A percentile compares a stretch with the other conserved stretches of the same genome.
These are phyloP conservation scores for Drosophila acutilabella DNA, from an alignment of 2,888 invertebrate genomes.

Conservation along the genomic window DNA sequence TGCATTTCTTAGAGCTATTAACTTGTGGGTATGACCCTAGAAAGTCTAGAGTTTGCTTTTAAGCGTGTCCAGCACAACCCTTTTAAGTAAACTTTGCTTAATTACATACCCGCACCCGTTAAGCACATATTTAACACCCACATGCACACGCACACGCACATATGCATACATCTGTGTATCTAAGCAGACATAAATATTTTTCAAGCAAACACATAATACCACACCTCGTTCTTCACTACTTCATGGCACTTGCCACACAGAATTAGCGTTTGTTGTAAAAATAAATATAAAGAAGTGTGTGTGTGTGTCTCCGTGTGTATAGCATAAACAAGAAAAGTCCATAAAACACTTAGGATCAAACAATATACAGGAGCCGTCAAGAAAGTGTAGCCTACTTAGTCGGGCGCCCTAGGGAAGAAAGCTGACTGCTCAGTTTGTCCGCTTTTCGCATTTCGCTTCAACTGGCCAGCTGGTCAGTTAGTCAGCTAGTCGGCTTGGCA, in stretches of 20 bases:
- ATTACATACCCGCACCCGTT: conserved; percentile 75
- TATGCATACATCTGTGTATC: neutral
- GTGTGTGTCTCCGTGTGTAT: conserved; percentile 27
- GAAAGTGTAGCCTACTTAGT: conserved; percentile 62
- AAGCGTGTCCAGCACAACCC: conserved; percentile 54
- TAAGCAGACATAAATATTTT: conserved; percentile 54
- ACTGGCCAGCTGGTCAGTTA: neutral
- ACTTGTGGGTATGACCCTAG: conserved; percentile 26
- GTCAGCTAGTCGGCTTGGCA: conserved; percentile 12
- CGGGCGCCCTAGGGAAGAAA: conserved; percentile 24
- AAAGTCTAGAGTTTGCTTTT: conserved; percentile 11
- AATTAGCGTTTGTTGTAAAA: conserved; percentile 56
- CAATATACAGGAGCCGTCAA: conserved; percentile 43
- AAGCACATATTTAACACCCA: conserved; percentile 69
- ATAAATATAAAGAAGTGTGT: conserved; percentile 33
- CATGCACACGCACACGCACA: conserved; percentile 10
- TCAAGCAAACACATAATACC: conserved; percentile 25
- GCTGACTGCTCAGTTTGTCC: neutral
- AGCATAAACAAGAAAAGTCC: conserved; percentile 79
- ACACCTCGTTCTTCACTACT: neutral
- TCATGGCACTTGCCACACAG: conserved; percentile 49
- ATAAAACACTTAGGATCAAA: conserved; percentile 79
- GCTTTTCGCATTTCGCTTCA: neutral
- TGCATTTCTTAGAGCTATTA: conserved; percentile 44
- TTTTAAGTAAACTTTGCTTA: conserved; percentile 74